Evolutionary conservation across 2,888 invertebrate species (phyloP), one percentile per base, ranked within the genome.

Genomic region (Ctenicera cuprea): DNA sequence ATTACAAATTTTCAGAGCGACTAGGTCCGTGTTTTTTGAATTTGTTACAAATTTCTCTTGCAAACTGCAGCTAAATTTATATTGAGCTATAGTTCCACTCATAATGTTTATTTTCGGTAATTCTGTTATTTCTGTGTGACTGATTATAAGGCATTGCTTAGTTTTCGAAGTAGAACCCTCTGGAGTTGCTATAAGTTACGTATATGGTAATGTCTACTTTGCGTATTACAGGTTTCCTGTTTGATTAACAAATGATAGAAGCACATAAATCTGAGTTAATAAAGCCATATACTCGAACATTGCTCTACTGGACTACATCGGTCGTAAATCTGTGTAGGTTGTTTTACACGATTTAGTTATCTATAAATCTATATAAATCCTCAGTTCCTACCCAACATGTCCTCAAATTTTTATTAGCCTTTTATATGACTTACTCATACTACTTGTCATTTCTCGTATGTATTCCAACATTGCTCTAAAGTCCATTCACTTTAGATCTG

Each of bases 251-350:
- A 85, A 74, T 84, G 85, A 85, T 85, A 84, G 83, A 77, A 68
- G 76, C 75, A 80, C 82, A 85, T 86, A 86, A 86, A 86, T 86
- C 84, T 81, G 82, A 83, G 85, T 85, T 86, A 86, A 86, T 86
- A 86, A 86, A 86, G 86, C 84, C 85, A 85, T 86, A 85, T 80
- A 81, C 82, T 83, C 80, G 81, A 83, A 83, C 83, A 81, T 82
- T 83, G 83, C 81, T 82, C 83, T 82, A 80, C 82, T 82, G 79
- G 78, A 74, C 80, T 71, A 73, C 73, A 69, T 75, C 43, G 69
- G 43, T 52, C 72, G 72, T 75, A 75, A 75, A 75, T 75, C 45
- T 41, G 48, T 16, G 52, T 63, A 50, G 38, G 59, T 45, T 75
- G 75, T 72, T 75, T 72, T 75, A 72, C 71, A 69, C 72, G 72